A percentile compares a stretch with the other conserved stretches of the same genome.
Evolutionary conservation across 2,888 invertebrate genomes (phyloP).

Genomic region (Megaustenia siamemsis): DNA sequence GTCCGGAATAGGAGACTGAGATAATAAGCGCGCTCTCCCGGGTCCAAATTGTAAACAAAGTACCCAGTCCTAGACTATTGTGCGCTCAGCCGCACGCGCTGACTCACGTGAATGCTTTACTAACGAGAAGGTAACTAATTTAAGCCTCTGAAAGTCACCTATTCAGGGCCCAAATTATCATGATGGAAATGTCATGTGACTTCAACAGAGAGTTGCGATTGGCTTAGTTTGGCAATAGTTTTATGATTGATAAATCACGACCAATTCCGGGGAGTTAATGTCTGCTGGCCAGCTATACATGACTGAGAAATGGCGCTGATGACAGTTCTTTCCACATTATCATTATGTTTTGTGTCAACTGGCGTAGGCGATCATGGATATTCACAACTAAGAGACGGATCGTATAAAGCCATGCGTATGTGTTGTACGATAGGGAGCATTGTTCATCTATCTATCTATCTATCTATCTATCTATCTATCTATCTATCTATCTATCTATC

Average conservation of each 20-base stretch:
- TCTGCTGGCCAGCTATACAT: not conserved
- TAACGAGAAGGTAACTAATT: not conserved
- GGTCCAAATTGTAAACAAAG: not conserved
- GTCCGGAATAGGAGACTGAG: no score
- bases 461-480: no score
- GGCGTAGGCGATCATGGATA: no score
- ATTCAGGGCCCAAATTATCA: not conserved
- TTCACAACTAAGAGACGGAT: no score
- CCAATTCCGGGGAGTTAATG: not conserved
- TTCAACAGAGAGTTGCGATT: not conserved
- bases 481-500: no score
- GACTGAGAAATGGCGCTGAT: not conserved
- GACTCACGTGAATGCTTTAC: not conserved
- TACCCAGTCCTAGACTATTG: not conserved
- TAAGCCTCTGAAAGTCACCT: not conserved
- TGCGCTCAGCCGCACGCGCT: not conserved
- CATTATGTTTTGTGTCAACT: no score
- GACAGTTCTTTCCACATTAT: no score
- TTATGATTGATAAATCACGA: not conserved
- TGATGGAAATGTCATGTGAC: not conserved
- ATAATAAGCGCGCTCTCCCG: no score
- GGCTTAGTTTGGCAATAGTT: not conserved
- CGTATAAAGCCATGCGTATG: no score
- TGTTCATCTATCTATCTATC: no score
- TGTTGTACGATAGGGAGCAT: no score